A percentile compares a stretch with the other conserved stretches of the same genome.
Conservation (phyloP, 2,888 invertebrate species). For the Augiades crinisus region DNA sequence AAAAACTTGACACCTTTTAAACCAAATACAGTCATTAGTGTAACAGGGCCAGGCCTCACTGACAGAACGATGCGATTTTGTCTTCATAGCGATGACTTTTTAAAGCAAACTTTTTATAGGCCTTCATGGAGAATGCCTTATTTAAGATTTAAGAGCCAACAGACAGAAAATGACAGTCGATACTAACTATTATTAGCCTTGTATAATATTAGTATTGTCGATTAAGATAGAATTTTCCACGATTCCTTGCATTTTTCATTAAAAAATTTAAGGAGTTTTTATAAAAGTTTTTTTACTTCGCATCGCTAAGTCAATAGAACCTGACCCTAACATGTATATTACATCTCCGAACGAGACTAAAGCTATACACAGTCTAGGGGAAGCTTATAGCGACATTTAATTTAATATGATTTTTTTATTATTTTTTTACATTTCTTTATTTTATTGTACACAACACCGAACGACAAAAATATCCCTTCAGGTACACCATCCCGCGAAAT, state of each 20-base stretch:
- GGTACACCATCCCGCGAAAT: constrained; percentile 18
- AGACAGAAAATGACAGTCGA: not conserved
- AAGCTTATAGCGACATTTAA: constrained; percentile 45
- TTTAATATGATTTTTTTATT: constrained; percentile 38
- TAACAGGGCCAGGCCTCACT: not conserved
- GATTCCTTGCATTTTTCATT: too few species aligned
- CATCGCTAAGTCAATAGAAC: constrained; percentile 1
- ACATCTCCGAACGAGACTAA: constrained; percentile 10
- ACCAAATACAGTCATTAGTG: constrained; percentile 31
- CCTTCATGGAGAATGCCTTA: not conserved
- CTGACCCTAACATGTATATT: constrained; percentile 2
- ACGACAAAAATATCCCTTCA: constrained; percentile 27
- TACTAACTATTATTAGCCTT: too few species aligned
- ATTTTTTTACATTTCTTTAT: constrained; percentile 25
- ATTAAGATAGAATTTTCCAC: too few species aligned
- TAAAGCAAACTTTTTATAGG: not conserved
- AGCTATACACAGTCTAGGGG: constrained; percentile 51
- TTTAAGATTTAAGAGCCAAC: not conserved
- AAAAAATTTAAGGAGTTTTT: not conserved
- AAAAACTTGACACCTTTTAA: constrained; percentile 33
- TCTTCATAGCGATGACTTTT: not conserved
- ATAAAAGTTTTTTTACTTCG: constrained; percentile 2
- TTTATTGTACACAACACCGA: constrained; percentile 49
- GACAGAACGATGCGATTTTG: not conserved
- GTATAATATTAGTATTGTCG: too few species aligned